Evolutionary conservation across 2,113 vertebrate genomes (phyloP).

Genomic region (Plecotus auritus): DNA sequence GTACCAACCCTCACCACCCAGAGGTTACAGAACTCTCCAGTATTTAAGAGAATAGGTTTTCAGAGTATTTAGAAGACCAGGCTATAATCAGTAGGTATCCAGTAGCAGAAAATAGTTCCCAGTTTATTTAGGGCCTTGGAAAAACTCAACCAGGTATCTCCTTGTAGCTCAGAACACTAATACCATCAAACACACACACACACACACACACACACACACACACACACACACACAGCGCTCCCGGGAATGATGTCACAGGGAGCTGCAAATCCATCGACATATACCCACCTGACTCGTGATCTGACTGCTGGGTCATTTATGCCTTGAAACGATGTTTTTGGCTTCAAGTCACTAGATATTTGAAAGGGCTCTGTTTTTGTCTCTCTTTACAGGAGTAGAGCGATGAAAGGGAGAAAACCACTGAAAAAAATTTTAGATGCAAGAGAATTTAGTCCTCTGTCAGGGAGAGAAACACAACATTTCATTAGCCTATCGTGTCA

Average conservation of each 20-base stretch:
- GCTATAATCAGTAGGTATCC: slow-evolving; percentile 58
- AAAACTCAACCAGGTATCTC: slow-evolving; percentile 55
- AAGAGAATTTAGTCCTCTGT: slow-evolving; percentile 45
- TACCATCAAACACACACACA: neutral
- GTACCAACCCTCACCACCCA: slow-evolving; percentile 44
- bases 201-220: too few species aligned
- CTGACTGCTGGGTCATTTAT: slow-evolving; percentile 48
- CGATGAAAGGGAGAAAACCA: slow-evolving; percentile 27
- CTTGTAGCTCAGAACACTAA: slow-evolving; percentile 35
- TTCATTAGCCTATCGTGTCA: slow-evolving; percentile 26
- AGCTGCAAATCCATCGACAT: slow-evolving; percentile 33
- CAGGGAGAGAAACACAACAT: slow-evolving; percentile 46
- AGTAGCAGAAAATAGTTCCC: slow-evolving; percentile 49
- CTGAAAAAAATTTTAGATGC: slow-evolving; percentile 37
- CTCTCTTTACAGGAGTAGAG: neutral
- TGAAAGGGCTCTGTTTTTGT: neutral
- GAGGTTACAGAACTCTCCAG: slow-evolving; percentile 57
- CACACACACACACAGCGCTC: neutral
- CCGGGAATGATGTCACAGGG: slow-evolving; percentile 12
- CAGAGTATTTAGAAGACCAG: slow-evolving; percentile 35
- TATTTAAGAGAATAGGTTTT: slow-evolving; percentile 51
- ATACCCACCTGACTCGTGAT: slow-evolving; percentile 47
- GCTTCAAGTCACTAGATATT: slow-evolving; percentile 41
- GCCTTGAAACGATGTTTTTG: slow-evolving; percentile 52
- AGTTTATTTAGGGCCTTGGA: slow-evolving; percentile 65